Base-by-base conservation (phyloP, 2,797 vertebrate genomes). In the Sphaeramia orbicularis region DNA sequence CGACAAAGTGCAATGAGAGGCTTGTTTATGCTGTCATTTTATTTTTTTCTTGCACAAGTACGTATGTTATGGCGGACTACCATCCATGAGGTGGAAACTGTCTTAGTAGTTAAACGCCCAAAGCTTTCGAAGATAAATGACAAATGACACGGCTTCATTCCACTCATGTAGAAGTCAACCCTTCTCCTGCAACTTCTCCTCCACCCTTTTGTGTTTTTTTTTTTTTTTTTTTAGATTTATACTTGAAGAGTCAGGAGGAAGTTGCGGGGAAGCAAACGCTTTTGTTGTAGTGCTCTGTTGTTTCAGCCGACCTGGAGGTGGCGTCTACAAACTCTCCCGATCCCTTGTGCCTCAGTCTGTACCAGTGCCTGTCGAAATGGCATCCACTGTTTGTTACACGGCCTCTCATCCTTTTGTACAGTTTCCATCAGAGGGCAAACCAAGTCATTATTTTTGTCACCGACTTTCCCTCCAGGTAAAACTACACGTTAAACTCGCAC, bases 1-100 rank as follows among this genome's bases (percentile, higher is more conserved):
- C n/a, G 24, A 69, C 35, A 32, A 73, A 58, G 87, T 90, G 87
- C 86, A 89, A 88, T 88, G 87, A 69, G 58, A 82, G 63, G 70
- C 77, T 71, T 30, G 65, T 71, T 57, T 40, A 19, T 38, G 48
- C 65, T 70, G 68, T 61, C 32, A 6, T 61, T 53, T 27, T 45
- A 62, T 6, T 62, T 51, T 44, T 55, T 72, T 60, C 37, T 30
- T 41, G 45, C 54, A 69, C 62, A 50, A 6, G 13, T 41, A 41
- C 14, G 24, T 50, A 4, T 30, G n/a, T n/a, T n/a, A n/a, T n/a
- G n/a, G n/a, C n/a, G n/a, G 65, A 59, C 66, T 7, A 14, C 57
- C 44, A 24, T 55, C 35, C 16, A 6, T 38, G 30, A 55, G 62
- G 16, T 38, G 47, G 47, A 78, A 32, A 42, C 41, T 13, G 58